These are phyloP conservation scores for Zaprionus inermis DNA, from an alignment of 1,140 invertebrate species.

Conservation along the genomic window DNA sequence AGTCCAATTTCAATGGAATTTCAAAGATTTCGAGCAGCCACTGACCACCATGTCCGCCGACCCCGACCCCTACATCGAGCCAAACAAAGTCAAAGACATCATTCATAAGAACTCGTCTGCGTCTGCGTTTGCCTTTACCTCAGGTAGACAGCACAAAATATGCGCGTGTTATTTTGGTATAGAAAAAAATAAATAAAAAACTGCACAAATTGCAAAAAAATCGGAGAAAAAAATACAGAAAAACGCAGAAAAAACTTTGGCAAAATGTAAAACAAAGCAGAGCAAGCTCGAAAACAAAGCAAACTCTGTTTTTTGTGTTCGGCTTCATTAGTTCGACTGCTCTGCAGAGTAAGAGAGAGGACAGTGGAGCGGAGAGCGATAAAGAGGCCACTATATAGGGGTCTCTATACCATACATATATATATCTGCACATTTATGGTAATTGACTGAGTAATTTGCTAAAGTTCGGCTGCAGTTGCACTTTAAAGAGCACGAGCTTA, in stretches of 20 bases:
- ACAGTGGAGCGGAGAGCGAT: not conserved
- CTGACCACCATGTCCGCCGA: conserved; percentile 34
- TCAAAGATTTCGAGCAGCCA: conserved; percentile 58
- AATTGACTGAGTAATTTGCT: conserved; percentile 9
- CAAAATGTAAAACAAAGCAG: conserved; percentile 37
- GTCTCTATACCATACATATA: not conserved
- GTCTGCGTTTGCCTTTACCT: conserved; percentile 29
- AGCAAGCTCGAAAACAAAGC: conserved; percentile 45
- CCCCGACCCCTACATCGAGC: conserved; percentile 23
- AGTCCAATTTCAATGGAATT: conserved; percentile 64
- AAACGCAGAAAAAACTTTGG: conserved; percentile 43
- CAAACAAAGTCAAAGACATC: conserved; percentile 47
- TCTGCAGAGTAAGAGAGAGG: not conserved
- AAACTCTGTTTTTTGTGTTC: conserved; percentile 9
- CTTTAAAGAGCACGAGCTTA: not conserved
- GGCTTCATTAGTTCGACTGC: conserved; percentile 66
- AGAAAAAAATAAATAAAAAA: conserved; percentile 22
- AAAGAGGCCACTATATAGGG: too few relatives aligned
- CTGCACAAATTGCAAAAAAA: conserved; percentile 41
- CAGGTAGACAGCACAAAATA: conserved; percentile 39
- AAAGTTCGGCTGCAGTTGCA: conserved; percentile 7
- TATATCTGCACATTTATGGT: not conserved
- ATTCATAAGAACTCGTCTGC: conserved; percentile 63
- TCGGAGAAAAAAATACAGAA: conserved; percentile 9
- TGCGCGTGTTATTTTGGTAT: conserved; percentile 22